Conservation (phyloP, 2,797 vertebrate genomes). For the Ciconia nigra region DNA sequence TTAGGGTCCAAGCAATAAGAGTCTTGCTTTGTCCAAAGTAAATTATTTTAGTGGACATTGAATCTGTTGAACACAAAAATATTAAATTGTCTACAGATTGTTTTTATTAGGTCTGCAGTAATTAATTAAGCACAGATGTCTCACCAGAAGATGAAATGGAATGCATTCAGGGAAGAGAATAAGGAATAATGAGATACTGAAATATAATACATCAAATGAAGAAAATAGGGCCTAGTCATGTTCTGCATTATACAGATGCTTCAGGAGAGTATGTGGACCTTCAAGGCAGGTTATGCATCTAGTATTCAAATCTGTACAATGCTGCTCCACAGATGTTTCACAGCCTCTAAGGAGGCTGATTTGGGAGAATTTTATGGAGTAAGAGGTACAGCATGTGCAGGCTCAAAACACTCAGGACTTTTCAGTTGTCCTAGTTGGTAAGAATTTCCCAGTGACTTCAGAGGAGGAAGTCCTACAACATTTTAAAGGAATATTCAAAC, state of each 20-base stretch:
- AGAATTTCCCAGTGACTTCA: neutral
- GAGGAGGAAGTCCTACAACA: neutral
- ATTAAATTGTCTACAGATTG: neutral
- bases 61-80: neutral
- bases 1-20: neutral
- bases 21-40: neutral
- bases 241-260: neutral
- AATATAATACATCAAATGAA: neutral
- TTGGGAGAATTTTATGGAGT: neutral
- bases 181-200: neutral
- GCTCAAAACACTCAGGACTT: neutral
- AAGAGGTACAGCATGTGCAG: neutral
- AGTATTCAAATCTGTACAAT: neutral
- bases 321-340: neutral
- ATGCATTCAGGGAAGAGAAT: neutral
- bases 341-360: neutral
- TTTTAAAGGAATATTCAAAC: neutral
- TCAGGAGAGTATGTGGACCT: neutral
- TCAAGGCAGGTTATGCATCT: neutral
- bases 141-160: slow-evolving; percentile 3
- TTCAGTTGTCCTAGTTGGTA: neutral
- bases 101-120: slow-evolving; percentile 8
- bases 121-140: slow-evolving; percentile 21
- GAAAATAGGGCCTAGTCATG: neutral
- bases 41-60: neutral